These are phyloP conservation scores for Botrylloides violaceus DNA, from an alignment of 23 tunicate genomes.

Conservation along the genomic window DNA sequence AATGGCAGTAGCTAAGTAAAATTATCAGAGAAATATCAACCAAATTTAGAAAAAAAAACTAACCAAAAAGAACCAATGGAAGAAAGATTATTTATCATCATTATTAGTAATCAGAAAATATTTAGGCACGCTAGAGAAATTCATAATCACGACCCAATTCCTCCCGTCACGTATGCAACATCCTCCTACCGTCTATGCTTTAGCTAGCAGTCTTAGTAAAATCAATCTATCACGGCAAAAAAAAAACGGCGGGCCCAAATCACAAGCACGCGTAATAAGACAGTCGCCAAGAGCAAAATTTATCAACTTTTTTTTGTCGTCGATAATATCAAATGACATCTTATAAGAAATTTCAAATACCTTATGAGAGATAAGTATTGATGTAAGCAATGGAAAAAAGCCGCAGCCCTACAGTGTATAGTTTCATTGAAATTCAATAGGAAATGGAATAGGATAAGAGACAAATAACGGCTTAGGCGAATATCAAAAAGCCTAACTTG, in stretches of 20 bases:
- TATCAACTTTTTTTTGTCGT: neutral
- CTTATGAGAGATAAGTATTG: neutral
- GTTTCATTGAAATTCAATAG: neutral
- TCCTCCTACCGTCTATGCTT: neutral
- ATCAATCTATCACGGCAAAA: neutral
- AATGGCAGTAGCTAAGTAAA: conserved; percentile 2
- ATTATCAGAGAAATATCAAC: neutral
- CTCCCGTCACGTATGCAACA: no score
- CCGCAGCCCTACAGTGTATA: neutral
- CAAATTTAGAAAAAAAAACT: neutral
- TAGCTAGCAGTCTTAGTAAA: neutral
- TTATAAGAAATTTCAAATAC: neutral
- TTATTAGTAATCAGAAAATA: neutral
- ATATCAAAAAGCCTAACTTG: neutral
- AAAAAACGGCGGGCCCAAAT: neutral
- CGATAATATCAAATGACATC: neutral
- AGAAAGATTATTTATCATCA: neutral
- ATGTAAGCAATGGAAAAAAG: neutral
- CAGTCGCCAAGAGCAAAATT: conserved; percentile 1
- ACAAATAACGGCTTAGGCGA: neutral
- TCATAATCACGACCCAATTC: neutral
- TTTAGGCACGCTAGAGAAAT: neutral
- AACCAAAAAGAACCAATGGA: neutral
- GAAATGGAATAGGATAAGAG: conserved; percentile 1
- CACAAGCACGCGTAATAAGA: neutral